Conservation (phyloP, 1,140 invertebrate species). For the Philopotamus ludificatus region DNA sequence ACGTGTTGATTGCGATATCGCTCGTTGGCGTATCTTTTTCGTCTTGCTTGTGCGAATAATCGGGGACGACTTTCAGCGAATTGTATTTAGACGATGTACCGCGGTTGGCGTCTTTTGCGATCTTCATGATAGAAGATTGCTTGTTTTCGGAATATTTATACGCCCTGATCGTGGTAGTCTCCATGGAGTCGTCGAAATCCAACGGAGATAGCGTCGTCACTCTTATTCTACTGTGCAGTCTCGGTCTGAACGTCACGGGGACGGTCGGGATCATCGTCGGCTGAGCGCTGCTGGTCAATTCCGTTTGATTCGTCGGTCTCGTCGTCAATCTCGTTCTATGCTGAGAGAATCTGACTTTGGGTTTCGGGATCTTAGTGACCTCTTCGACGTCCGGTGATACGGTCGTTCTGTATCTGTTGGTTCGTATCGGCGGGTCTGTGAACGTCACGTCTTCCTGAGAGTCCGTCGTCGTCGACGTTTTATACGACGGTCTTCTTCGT, state of each 20-base stretch:
- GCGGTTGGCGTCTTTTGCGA: slow-evolving; percentile 45
- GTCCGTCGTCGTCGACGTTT: slow-evolving; percentile 22
- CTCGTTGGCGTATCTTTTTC: slow-evolving; percentile 57
- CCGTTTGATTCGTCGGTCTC: slow-evolving; percentile 50
- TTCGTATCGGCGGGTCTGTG: slow-evolving; percentile 22
- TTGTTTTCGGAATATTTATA: slow-evolving; percentile 43
- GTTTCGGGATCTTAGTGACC: slow-evolving; percentile 47
- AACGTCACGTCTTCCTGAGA: not conserved
- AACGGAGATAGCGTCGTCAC: slow-evolving; percentile 46
- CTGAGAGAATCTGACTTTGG: slow-evolving; percentile 45
- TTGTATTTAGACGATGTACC: slow-evolving; percentile 44
- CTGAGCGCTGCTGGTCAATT: slow-evolving; percentile 52
- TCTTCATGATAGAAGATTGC: slow-evolving; percentile 56
- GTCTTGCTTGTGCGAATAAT: slow-evolving; percentile 55
- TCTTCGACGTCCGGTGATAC: slow-evolving; percentile 42
- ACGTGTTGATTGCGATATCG: slow-evolving; percentile 48
- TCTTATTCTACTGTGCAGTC: slow-evolving; percentile 47
- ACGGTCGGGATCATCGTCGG: slow-evolving; percentile 51
- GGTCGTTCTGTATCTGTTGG: slow-evolving; percentile 33
- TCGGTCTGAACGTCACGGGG: slow-evolving; percentile 45
- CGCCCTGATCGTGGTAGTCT: slow-evolving; percentile 44
- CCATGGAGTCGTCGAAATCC: slow-evolving; percentile 47
- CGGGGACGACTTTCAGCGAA: slow-evolving; percentile 46
- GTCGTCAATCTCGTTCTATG: slow-evolving; percentile 45
- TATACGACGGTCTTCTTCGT: slow-evolving; percentile 46